Evolutionary conservation across 2,888 invertebrate genomes (phyloP).

Genomic region (Cerastoderma edule): DNA sequence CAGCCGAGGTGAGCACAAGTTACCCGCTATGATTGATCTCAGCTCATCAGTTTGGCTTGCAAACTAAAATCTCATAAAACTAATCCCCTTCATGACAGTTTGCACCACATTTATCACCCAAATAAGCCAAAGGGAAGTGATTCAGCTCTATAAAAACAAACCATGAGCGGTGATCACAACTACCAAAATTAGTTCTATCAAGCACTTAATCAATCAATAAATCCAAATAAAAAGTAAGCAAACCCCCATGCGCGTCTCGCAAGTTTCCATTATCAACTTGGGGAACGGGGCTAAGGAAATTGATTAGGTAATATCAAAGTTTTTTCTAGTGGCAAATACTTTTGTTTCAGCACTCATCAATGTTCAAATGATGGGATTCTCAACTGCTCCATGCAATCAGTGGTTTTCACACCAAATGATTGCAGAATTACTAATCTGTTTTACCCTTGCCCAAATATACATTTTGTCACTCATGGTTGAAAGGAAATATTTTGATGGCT

Average conservation of each 20-base stretch:
- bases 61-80: conserved; percentile 10
- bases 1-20: too few species aligned
- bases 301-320: conserved; percentile 15
- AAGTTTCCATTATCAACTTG: conserved; percentile 22
- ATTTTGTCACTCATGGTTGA: too few species aligned
- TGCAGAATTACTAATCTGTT: background rate
- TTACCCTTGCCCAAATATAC: too few species aligned
- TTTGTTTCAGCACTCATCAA: background rate
- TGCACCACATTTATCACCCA: conserved; percentile 3
- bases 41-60: background rate
- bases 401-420: background rate
- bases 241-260: conserved; percentile 24
- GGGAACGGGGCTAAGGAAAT: conserved; percentile 31
- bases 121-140: conserved; percentile 1
- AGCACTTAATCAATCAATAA: conserved; percentile 56
- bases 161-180: conserved; percentile 24
- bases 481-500: too few species aligned
- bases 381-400: background rate
- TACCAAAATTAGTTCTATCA: conserved; percentile 49
- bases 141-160: conserved; percentile 30
- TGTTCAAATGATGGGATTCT: background rate
- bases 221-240: conserved; percentile 50
- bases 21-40: background rate
- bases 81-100: conserved; percentile 4
- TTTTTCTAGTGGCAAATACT: background rate